Conservation (phyloP, 2,888 invertebrate species). For the Megastigmus dorsalis region DNA sequence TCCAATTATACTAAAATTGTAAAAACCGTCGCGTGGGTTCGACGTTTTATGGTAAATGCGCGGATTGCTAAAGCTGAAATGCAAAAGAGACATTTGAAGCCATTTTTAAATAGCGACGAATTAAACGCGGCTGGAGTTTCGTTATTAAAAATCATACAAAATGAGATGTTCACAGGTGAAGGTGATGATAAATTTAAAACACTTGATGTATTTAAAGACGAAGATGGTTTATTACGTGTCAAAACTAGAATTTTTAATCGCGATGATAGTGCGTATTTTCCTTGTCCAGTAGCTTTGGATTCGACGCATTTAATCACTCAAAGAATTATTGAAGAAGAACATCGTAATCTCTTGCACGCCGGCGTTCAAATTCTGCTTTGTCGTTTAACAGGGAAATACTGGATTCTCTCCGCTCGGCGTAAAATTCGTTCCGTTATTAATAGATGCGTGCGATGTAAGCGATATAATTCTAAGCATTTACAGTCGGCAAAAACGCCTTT, state of each 20-base stretch:
- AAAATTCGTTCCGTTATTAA: neutral
- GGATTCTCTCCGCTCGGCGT: neutral
- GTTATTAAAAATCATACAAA: constrained; percentile 39
- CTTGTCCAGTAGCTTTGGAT: constrained; percentile 8
- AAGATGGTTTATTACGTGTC: constrained; percentile 8
- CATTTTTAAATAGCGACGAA: constrained; percentile 26
- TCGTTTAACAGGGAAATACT: constrained; percentile 5
- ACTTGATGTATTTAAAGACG: neutral
- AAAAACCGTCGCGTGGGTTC: neutral
- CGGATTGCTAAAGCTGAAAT: neutral
- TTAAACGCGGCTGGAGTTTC: constrained; percentile 25
- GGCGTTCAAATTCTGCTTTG: constrained; percentile 8
- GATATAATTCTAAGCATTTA: neutral
- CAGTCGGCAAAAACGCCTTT: neutral
- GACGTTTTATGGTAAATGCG: neutral
- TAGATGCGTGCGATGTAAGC: constrained; percentile 6
- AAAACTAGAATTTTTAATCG: constrained; percentile 29
- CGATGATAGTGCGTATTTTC: constrained; percentile 9
- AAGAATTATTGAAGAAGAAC: constrained; percentile 44
- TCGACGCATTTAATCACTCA: neutral
- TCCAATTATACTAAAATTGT: neutral
- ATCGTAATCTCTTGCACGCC: constrained; percentile 43
- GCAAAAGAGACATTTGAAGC: neutral
- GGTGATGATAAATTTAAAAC: constrained; percentile 24
- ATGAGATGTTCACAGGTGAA: constrained; percentile 32